phyloP scores from a whole-genome alignment of 1,140 invertebrate species.

The Lasioglossum baleicum region DNA sequence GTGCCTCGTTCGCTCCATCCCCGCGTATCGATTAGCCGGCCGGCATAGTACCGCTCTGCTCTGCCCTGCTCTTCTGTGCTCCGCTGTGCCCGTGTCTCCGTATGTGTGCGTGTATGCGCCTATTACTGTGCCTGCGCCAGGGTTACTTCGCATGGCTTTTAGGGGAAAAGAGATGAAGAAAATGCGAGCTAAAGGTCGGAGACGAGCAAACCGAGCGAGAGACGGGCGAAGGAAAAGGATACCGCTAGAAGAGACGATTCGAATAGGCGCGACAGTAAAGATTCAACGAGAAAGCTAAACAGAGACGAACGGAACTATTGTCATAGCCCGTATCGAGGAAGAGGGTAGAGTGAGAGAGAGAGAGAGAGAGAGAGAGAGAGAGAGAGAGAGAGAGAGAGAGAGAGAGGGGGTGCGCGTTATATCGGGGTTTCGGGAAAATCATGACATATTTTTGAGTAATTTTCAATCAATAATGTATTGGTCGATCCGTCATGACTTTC shows the following conservation, averaged over 20 bases:
- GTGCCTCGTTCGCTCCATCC: constrained; percentile 37
- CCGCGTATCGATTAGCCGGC: constrained; percentile 59
- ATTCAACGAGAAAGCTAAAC: neutral
- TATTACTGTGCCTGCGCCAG: constrained; percentile 12
- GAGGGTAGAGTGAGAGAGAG: too few relatives aligned
- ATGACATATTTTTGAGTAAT: too few relatives aligned
- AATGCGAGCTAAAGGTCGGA: constrained; percentile 25
- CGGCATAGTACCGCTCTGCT: constrained; percentile 37
- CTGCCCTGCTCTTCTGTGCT: too few relatives aligned
- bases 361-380: neutral
- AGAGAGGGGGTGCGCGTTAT: constrained; percentile 18
- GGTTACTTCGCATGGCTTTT: constrained; percentile 42
- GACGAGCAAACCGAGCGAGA: constrained; percentile 24
- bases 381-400: constrained; percentile 20
- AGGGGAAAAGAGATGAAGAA: constrained; percentile 42
- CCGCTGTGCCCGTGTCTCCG: too few relatives aligned
- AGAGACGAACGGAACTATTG: neutral
- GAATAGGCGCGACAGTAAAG: too few relatives aligned
- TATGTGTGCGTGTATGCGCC: neutral
- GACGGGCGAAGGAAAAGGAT: neutral
- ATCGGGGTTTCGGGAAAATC: too few relatives aligned
- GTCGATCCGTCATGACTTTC: too few relatives aligned
- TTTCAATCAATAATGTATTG: too few relatives aligned
- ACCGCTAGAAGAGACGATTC: neutral
- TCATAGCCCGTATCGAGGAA: too few relatives aligned